A percentile compares a stretch with the other conserved stretches of the same genome.
phyloP scores from a whole-genome alignment of 2,113 vertebrate species.

The Aptenodytes forsteri region DNA sequence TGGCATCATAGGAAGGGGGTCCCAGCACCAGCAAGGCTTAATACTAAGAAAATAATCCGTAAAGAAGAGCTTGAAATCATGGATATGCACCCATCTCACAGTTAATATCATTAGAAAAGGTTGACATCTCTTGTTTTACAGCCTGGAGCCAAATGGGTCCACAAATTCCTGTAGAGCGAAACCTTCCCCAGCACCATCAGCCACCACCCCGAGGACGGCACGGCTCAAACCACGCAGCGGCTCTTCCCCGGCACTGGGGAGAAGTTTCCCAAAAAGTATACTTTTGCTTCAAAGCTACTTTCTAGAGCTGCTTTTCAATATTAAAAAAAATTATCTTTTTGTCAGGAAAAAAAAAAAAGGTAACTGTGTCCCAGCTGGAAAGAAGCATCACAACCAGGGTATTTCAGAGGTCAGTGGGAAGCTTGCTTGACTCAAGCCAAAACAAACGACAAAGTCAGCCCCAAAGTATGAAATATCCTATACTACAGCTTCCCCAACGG shows the following conservation, averaged over 20 bases:
- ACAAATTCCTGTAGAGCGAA: slow-evolving; percentile 20
- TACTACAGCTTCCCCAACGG: neutral
- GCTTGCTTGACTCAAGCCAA: neutral
- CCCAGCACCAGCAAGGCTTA: neutral
- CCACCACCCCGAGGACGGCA: neutral
- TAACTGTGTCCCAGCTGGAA: neutral
- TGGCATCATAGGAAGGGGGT: accelerated
- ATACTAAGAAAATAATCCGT: neutral
- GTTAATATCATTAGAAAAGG: neutral
- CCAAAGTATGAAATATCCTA: neutral
- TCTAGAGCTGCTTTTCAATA: neutral
- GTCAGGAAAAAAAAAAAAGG: neutral
- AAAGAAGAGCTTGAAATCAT: neutral
- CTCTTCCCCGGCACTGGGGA: neutral
- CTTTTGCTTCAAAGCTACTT: neutral
- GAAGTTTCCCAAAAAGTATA: neutral
- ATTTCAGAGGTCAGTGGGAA: neutral
- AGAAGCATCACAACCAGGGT: neutral
- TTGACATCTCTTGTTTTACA: neutral
- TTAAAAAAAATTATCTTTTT: neutral
- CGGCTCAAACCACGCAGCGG: neutral
- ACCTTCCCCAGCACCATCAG: neutral
- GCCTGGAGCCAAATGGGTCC: slow-evolving; percentile 59
- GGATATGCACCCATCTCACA: neutral
- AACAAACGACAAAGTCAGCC: neutral